Percentiles rank a stretch among this genome's conserved stretches.
Evolutionary conservation across 2,797 vertebrate genomes (phyloP).

Genomic region (Gymnothorax javanicus): DNA sequence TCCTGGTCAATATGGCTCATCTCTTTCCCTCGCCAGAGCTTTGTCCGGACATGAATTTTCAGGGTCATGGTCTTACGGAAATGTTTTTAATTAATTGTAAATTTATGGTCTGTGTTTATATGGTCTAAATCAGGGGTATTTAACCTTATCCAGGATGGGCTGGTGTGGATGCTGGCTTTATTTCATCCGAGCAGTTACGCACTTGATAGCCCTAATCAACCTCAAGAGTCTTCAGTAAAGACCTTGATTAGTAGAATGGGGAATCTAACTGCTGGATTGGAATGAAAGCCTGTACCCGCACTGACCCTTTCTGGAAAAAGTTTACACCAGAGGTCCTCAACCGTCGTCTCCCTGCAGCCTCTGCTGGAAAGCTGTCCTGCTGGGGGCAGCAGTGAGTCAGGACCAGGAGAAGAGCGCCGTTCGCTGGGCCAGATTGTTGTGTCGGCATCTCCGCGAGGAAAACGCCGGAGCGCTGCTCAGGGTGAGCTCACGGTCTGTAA

Average conservation of each 20-base stretch:
- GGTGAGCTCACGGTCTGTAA: conserved; percentile 62
- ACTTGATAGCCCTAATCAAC: too few relatives aligned
- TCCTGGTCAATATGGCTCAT: background rate
- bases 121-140: too few relatives aligned
- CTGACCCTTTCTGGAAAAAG: too few relatives aligned
- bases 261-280: too few relatives aligned
- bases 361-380: conserved; percentile 81
- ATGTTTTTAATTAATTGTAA: too few relatives aligned
- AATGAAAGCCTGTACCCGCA: too few relatives aligned
- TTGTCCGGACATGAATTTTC: background rate
- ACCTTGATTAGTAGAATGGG: too few relatives aligned
- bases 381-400: conserved; percentile 77
- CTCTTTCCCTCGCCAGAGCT: background rate
- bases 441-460: conserved; percentile 70
- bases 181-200: background rate
- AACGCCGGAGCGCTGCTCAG: conserved; percentile 66
- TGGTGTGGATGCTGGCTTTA: background rate
- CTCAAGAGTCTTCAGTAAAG: too few relatives aligned
- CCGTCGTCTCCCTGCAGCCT: conserved; percentile 63
- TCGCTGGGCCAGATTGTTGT: conserved; percentile 68
- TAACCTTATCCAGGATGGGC: too few relatives aligned
- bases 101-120: background rate
- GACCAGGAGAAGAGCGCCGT: conserved; percentile 72
- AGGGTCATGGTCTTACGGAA: background rate
- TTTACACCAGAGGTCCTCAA: too few relatives aligned